Evolutionary conservation across 2,113 vertebrate genomes (phyloP).

Genomic region (Raphicerus campestris): DNA sequence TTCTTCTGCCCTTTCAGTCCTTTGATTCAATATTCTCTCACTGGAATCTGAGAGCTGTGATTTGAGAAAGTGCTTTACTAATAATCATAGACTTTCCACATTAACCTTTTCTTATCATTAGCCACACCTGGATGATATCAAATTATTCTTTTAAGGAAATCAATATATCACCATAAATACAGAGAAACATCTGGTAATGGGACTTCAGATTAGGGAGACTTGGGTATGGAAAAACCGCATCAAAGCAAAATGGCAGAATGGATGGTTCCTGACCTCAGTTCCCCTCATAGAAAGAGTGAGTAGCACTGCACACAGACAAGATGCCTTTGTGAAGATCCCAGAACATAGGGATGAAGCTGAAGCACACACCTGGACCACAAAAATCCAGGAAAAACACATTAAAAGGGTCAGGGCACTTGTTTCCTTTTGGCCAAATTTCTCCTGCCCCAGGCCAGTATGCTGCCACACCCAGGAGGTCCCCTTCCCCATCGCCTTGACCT

Average conservation of each 20-base stretch:
- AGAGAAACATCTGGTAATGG: constrained; percentile 18
- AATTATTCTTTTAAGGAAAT: constrained; percentile 65
- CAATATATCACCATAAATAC: constrained; percentile 41
- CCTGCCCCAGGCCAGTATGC: background rate
- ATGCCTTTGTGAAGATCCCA: background rate
- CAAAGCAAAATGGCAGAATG: background rate
- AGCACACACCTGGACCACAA: background rate
- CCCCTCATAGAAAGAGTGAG: background rate
- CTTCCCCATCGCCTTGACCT: accelerated
- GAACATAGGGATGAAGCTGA: background rate
- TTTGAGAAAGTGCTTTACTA: constrained; percentile 63
- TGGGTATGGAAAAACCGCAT: background rate
- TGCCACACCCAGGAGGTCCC: no score
- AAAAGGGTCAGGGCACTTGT: background rate
- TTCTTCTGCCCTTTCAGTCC: constrained; percentile 57
- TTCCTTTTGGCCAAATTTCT: background rate
- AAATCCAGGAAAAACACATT: background rate
- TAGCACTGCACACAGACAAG: background rate
- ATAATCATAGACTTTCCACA: constrained; percentile 55
- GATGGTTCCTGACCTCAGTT: background rate
- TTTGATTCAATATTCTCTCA: constrained; percentile 61
- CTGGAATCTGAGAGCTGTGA: constrained; percentile 55
- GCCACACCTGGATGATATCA: constrained; percentile 51
- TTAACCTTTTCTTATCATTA: constrained; percentile 60
- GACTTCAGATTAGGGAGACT: background rate